Conservation (phyloP, 2,113 vertebrate genomes). For the Nothocercus nigrocapillus region DNA sequence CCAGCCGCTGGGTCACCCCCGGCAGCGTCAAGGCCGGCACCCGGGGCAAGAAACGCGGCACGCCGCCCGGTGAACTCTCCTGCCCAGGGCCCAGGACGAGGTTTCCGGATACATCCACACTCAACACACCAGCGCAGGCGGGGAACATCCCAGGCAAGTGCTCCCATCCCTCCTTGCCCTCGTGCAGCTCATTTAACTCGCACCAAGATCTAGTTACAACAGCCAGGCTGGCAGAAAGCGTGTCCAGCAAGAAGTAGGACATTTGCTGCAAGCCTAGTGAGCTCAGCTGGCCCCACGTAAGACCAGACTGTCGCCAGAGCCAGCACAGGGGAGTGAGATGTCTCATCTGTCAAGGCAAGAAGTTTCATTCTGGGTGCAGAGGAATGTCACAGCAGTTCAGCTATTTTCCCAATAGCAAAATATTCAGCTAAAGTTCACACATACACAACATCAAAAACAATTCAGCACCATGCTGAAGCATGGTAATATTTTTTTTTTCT, state of each 20-base stretch:
- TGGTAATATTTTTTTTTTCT: background rate
- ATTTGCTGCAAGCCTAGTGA: background rate
- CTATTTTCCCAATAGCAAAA: background rate
- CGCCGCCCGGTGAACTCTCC: background rate
- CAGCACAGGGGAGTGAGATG: background rate
- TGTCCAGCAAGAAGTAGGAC: background rate
- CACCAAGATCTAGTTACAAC: background rate
- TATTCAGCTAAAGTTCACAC: background rate
- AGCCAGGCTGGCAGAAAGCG: background rate
- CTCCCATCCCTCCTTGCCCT: background rate
- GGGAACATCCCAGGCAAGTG: background rate
- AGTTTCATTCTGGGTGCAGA: background rate
- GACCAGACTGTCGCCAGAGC: background rate
- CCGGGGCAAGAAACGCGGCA: accelerated
- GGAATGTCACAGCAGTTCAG: background rate
- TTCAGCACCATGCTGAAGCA: background rate
- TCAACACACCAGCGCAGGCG: no score
- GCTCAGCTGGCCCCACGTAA: background rate
- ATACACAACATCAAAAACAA: background rate
- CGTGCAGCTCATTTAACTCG: background rate
- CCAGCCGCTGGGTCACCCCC: background rate
- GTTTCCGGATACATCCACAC: background rate
- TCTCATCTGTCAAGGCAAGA: background rate
- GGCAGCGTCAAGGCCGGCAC: background rate
- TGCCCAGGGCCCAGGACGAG: background rate